phyloP scores from a whole-genome alignment of 2,797 vertebrate genomes.

The Dallia pectoralis region DNA sequence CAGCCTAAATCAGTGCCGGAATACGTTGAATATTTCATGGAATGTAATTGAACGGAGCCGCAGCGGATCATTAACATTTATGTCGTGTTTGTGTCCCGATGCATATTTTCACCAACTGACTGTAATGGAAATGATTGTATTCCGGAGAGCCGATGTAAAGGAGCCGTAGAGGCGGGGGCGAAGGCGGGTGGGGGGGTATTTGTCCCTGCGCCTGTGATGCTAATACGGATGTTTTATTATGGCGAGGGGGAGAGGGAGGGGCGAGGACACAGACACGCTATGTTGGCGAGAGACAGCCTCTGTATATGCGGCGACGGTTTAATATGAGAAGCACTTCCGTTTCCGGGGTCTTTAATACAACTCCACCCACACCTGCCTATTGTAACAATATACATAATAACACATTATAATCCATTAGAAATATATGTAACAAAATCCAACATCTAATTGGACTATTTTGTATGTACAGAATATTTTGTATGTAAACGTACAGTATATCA shows the following conservation, averaged over 20 bases:
- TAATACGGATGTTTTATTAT: slow-evolving; percentile 68
- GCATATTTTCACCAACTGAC: slow-evolving; percentile 67
- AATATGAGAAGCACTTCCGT: not conserved
- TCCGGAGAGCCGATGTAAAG: not conserved
- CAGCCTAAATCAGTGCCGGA: slow-evolving; percentile 59
- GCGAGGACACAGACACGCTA: not conserved
- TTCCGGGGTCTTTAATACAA: not conserved
- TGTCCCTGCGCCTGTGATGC: slow-evolving; percentile 57
- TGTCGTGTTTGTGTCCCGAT: slow-evolving; percentile 68
- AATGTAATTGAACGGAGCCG: slow-evolving; percentile 68
- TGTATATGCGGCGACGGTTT: not conserved
- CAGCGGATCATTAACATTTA: slow-evolving; percentile 71
- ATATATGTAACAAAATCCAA: not conserved
- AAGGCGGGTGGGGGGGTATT: slow-evolving; percentile 30
- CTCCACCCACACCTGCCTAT: no score
- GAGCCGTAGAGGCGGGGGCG: not conserved
- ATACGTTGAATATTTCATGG: slow-evolving; percentile 72
- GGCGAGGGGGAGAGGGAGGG: slow-evolving; percentile 9
- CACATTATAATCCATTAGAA: not conserved
- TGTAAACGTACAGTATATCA: not conserved
- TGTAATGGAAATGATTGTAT: slow-evolving; percentile 68
- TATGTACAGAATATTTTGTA: not conserved
- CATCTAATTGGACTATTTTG: not conserved
- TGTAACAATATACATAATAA: not conserved
- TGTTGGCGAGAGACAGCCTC: no score